Conservation (phyloP, 1,140 invertebrate species). For the Bombus superbus region DNA sequence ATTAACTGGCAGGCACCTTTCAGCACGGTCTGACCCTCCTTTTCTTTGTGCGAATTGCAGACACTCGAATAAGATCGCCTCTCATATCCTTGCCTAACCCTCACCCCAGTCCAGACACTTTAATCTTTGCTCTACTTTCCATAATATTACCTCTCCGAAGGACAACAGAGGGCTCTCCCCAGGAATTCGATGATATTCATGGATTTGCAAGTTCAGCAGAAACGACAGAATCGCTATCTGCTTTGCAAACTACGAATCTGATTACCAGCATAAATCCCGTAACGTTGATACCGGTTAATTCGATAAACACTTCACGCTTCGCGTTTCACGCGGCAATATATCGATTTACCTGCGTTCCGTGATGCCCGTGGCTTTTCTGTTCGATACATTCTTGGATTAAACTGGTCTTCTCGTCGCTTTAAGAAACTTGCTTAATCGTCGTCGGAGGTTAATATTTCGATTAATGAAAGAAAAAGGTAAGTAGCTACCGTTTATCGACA, state of each 20-base stretch:
- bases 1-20: constrained; percentile 53
- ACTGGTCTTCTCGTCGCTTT: too few species aligned
- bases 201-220: background rate
- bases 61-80: constrained; percentile 34
- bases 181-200: constrained; percentile 28
- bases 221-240: background rate
- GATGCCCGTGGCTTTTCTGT: background rate
- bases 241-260: background rate
- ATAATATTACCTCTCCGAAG: constrained; percentile 34
- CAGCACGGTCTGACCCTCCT: background rate
- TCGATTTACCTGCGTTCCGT: background rate
- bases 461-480: too few species aligned
- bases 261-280: constrained; percentile 8
- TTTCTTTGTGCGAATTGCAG: constrained; percentile 21
- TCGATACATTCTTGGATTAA: background rate
- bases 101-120: constrained; percentile 8
- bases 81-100: background rate
- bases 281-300: background rate
- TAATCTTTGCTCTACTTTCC: constrained; percentile 49
- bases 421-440: too few species aligned
- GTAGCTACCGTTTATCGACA: too few species aligned
- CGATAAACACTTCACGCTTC: background rate
- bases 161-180: background rate
- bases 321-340: background rate
- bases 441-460: too few species aligned